These are phyloP conservation scores for Tipula unca DNA, from an alignment of 2,888 invertebrate species.

Conservation along the genomic window DNA sequence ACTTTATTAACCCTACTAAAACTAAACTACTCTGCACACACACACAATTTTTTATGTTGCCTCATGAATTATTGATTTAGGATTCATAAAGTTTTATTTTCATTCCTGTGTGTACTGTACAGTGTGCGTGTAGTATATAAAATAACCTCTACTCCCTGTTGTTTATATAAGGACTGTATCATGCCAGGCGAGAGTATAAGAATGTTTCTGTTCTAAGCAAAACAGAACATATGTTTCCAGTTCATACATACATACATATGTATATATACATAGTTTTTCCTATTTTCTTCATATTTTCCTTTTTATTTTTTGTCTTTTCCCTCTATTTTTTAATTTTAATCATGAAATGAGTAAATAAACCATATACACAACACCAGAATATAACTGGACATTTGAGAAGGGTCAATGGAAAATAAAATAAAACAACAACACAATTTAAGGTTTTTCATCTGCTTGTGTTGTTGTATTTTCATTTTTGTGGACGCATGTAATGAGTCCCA, in stretches of 20 bases:
- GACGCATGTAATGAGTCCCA: not conserved
- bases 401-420: not conserved
- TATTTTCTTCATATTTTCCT: not conserved
- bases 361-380: not conserved
- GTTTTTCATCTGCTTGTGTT: not conserved
- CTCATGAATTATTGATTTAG: constrained; percentile 8
- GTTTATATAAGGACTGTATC: not conserved
- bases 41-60: not conserved
- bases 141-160: not conserved
- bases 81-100: not conserved
- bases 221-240: constrained; percentile 2
- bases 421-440: not conserved
- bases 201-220: not conserved
- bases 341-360: constrained; percentile 8
- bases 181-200: not conserved
- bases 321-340: not conserved
- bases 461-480: not conserved
- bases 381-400: not conserved
- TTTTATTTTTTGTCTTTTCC: not conserved
- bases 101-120: not conserved
- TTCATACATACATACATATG: not conserved
- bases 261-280: not conserved
- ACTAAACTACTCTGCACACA: not conserved
- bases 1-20: not conserved
- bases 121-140: not conserved